These are phyloP conservation scores for Sthenelais limicola DNA, from an alignment of 2,888 invertebrate species.

Conservation along the genomic window DNA sequence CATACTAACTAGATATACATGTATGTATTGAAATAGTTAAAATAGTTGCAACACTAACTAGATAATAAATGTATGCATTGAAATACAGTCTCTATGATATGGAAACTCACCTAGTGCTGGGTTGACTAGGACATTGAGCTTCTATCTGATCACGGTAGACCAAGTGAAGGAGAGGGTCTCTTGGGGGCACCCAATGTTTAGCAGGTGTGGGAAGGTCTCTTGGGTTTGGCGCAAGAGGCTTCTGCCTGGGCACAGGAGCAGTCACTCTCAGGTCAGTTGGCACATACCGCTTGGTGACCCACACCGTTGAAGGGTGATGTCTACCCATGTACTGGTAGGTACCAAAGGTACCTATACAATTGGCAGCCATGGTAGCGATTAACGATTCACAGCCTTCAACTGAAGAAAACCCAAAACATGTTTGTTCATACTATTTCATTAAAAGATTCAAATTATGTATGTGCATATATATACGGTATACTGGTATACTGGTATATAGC, in stretches of 20 bases:
- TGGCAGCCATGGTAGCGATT: constrained; percentile 43
- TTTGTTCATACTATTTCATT: no score
- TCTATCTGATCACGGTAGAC: constrained; percentile 45
- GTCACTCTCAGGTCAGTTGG: constrained; percentile 63
- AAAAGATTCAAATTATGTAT: no score
- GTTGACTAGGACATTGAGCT: constrained; percentile 38
- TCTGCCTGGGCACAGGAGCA: constrained; percentile 67
- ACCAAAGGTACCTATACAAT: constrained; percentile 36
- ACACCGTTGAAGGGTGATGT: constrained; percentile 52
- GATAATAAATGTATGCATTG: no score
- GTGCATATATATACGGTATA: no score
- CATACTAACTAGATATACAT: no score
- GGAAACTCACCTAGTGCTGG: no score
- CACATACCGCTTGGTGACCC: constrained; percentile 66
- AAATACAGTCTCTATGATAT: no score
- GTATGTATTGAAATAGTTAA: no score
- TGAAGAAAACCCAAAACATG: no score
- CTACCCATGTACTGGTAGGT: constrained; percentile 40
- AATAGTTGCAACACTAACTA: no score
- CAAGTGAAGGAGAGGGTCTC: constrained; percentile 7
- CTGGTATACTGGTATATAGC: no score
- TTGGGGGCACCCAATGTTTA: constrained; percentile 36
- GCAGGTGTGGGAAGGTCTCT: constrained; percentile 53
- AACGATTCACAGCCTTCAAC: no score
- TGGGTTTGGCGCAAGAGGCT: constrained; percentile 55